Evolutionary conservation across 1,140 invertebrate species (phyloP).

Genomic region (Anagrus nilaparvatae): DNA sequence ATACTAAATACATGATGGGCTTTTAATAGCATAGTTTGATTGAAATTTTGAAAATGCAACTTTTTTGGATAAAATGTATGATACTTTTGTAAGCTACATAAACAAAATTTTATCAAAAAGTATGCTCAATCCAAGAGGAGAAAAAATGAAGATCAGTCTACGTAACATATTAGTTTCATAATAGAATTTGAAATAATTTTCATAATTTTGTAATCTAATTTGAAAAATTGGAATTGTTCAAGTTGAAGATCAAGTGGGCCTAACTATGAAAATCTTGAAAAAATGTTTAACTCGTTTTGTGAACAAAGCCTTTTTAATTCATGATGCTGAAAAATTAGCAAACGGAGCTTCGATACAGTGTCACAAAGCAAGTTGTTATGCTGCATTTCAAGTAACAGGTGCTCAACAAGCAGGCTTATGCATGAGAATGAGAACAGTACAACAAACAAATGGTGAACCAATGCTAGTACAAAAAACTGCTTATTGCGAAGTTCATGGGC

Average conservation of each 20-base stretch:
- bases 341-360: slow-evolving; percentile 37
- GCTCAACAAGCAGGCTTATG: too few species aligned
- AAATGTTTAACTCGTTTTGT: slow-evolving; percentile 36
- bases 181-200: slow-evolving; percentile 41
- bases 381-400: too few species aligned
- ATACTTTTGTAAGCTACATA: slow-evolving; percentile 56
- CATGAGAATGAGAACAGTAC: too few species aligned
- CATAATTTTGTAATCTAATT: too few species aligned
- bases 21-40: too few species aligned
- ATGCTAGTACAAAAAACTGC: too few species aligned
- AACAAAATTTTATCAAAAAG: slow-evolving; percentile 60
- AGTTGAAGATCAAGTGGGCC: slow-evolving; percentile 16
- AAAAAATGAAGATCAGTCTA: slow-evolving; percentile 51
- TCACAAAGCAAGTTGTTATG: too few species aligned
- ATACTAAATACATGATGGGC: too few species aligned
- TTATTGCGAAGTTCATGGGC: too few species aligned
- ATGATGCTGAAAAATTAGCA: slow-evolving; percentile 35
- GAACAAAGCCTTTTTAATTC: slow-evolving; percentile 33
- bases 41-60: slow-evolving; percentile 49
- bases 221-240: slow-evolving; percentile 24
- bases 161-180: slow-evolving; percentile 63
- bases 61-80: slow-evolving; percentile 58
- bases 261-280: slow-evolving; percentile 32
- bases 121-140: slow-evolving; percentile 55
- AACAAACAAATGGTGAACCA: too few species aligned